These are phyloP conservation scores for Chloroceryle inda DNA, from an alignment of 2,797 vertebrate genomes.

Conservation along the genomic window DNA sequence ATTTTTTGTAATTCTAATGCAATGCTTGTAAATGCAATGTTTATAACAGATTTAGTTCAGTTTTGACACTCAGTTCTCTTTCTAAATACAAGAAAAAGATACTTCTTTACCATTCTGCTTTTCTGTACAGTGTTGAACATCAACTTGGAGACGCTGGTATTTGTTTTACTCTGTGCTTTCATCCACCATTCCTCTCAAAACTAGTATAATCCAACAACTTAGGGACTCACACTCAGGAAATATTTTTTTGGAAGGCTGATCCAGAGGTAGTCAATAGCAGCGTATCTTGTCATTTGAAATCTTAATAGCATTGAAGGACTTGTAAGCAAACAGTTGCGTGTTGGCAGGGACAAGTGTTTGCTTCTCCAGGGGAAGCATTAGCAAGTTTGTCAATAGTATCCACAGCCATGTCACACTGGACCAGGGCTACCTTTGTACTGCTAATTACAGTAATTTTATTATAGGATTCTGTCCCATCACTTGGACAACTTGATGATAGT, in stretches of 20 bases:
- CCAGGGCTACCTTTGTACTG: constrained; percentile 18
- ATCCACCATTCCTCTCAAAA: background rate
- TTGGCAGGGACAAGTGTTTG: constrained; percentile 47
- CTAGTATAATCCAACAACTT: background rate
- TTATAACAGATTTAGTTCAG: constrained; percentile 31
- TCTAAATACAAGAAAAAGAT: constrained; percentile 1
- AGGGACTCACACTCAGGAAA: background rate
- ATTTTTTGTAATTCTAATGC: constrained; percentile 42
- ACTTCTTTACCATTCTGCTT: background rate
- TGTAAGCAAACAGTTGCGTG: constrained; percentile 35
- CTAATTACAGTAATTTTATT: constrained; percentile 73
- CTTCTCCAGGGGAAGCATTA: constrained; percentile 54
- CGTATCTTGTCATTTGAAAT: constrained; percentile 63
- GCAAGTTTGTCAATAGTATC: constrained; percentile 62
- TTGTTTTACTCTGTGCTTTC: constrained; percentile 15
- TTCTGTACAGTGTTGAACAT: background rate
- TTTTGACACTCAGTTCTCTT: background rate
- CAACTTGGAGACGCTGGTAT: background rate
- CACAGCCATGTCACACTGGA: constrained; percentile 25
- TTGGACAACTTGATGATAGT: constrained; percentile 16
- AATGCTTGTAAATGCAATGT: background rate
- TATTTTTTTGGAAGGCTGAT: background rate
- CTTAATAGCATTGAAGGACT: constrained; percentile 68
- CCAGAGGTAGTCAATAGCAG: constrained; percentile 15
- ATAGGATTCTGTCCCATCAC: constrained; percentile 1